A percentile compares a stretch with the other conserved stretches of the same genome.
These are phyloP conservation scores for Drosophila pandora DNA, from an alignment of 1,140 invertebrate species.

Conservation along the genomic window DNA sequence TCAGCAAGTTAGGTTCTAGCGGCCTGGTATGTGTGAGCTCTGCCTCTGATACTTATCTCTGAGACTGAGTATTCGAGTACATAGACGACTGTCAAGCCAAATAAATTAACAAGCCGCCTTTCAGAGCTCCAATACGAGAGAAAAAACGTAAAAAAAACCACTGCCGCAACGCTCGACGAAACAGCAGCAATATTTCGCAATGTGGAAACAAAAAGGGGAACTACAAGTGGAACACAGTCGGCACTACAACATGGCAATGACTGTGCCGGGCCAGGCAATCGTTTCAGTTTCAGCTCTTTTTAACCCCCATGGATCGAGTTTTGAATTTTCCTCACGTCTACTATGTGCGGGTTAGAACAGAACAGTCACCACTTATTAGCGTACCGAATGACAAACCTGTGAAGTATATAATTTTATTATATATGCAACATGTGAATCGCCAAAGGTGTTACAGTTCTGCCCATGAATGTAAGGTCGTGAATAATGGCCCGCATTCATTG, in stretches of 20 bases:
- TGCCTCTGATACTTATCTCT: slow-evolving; percentile 22
- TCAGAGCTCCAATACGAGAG: slow-evolving; percentile 47
- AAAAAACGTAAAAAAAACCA: slow-evolving; percentile 12
- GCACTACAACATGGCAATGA: slow-evolving; percentile 17
- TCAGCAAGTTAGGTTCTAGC: neutral
- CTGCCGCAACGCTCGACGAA: slow-evolving; percentile 62
- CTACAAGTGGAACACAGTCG: slow-evolving; percentile 22
- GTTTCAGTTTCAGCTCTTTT: neutral
- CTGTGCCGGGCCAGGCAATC: slow-evolving; percentile 13
- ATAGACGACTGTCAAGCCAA: slow-evolving; percentile 62
- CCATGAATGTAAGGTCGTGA: slow-evolving; percentile 26
- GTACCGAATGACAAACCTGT: slow-evolving; percentile 32
- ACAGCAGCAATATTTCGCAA: slow-evolving; percentile 59
- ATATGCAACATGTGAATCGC: slow-evolving; percentile 4
- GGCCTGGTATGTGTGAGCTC: neutral
- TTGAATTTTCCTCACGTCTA: slow-evolving; percentile 34
- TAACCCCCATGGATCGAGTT: slow-evolving; percentile 18
- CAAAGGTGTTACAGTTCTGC: slow-evolving; percentile 28
- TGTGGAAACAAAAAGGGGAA: slow-evolving; percentile 52
- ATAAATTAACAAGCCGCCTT: slow-evolving; percentile 75
- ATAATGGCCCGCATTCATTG: slow-evolving; percentile 34
- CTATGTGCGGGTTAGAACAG: slow-evolving; percentile 43
- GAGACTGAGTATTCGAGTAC: slow-evolving; percentile 16
- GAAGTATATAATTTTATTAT: slow-evolving; percentile 25
- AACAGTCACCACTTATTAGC: neutral